These are phyloP conservation scores for Anoplophora glabripennis DNA, from an alignment of 1,140 invertebrate species.

Conservation along the genomic window DNA sequence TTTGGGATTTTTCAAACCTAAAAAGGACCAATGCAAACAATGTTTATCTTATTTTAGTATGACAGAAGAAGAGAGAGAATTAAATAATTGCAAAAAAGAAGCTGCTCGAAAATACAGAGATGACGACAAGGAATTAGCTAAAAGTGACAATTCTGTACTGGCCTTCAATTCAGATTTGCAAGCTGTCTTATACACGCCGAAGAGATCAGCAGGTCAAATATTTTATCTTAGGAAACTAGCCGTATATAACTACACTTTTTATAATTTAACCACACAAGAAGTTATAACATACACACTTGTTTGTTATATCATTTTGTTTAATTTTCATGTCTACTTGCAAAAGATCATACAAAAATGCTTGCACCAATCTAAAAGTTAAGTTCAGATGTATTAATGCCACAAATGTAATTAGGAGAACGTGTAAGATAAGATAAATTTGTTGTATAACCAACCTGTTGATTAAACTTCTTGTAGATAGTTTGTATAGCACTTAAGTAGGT, in stretches of 20 bases:
- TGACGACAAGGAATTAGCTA: constrained; percentile 35
- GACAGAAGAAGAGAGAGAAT: constrained; percentile 20
- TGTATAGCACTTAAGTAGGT: too few species aligned
- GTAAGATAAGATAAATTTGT: too few species aligned
- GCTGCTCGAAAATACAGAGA: constrained; percentile 27
- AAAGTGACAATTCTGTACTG: constrained; percentile 21
- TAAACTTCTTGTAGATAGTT: too few species aligned
- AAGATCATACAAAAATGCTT: too few species aligned
- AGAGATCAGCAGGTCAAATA: constrained; percentile 40
- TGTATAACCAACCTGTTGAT: too few species aligned
- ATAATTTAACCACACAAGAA: constrained; percentile 12
- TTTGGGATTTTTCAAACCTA: constrained; percentile 27
- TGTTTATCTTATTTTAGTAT: constrained; percentile 21
- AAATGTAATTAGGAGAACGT: too few species aligned
- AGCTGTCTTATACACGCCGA: constrained; percentile 42
- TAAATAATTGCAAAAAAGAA: constrained; percentile 21
- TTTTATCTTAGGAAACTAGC: constrained; percentile 50
- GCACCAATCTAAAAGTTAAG: too few species aligned
- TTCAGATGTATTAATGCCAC: too few species aligned
- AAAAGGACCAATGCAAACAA: constrained; percentile 34
- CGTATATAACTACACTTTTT: constrained; percentile 51
- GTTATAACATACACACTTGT: too few species aligned
- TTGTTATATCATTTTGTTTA: too few species aligned
- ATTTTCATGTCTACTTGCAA: too few species aligned
- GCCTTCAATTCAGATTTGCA: constrained; percentile 44